Evolutionary conservation across 2,797 vertebrate species (phyloP).

Genomic region (Macrochelys suwanniensis): DNA sequence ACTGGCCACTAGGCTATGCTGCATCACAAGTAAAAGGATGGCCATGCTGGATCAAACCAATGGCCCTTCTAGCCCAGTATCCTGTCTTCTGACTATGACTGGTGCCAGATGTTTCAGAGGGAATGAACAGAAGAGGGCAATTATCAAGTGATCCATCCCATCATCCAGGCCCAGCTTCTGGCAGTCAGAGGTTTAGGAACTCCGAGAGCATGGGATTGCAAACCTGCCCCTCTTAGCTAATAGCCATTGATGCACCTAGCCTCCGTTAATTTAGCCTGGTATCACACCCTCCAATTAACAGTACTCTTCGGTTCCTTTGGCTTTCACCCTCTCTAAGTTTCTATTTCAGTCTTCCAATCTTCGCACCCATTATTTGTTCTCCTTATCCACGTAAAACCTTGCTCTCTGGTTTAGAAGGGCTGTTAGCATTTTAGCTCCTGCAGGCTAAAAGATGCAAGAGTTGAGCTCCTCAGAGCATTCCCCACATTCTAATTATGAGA

Average conservation of each 20-base stretch:
- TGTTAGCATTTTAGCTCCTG: not conserved
- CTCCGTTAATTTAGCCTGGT: not conserved
- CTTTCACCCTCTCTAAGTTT: not conserved
- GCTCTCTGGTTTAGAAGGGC: not conserved
- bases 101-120: not conserved
- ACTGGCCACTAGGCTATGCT: not conserved
- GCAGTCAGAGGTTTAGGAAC: not conserved
- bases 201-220: not conserved
- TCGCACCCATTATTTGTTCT: fast-evolving
- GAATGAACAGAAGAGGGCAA: not conserved
- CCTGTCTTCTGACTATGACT: not conserved
- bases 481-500: not conserved
- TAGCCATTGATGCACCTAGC: not conserved
- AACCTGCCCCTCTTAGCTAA: not conserved
- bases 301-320: not conserved
- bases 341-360: not conserved
- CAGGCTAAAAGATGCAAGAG: not conserved
- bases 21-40: not conserved
- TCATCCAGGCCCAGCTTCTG: not conserved
- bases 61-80: not conserved
- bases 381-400: not conserved
- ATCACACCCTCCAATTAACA: not conserved
- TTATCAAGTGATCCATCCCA: not conserved
- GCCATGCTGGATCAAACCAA: not conserved
- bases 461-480: not conserved